Base-by-base conservation (phyloP, 2,797 vertebrate species). In the Leucoraja ocellata region DNA sequence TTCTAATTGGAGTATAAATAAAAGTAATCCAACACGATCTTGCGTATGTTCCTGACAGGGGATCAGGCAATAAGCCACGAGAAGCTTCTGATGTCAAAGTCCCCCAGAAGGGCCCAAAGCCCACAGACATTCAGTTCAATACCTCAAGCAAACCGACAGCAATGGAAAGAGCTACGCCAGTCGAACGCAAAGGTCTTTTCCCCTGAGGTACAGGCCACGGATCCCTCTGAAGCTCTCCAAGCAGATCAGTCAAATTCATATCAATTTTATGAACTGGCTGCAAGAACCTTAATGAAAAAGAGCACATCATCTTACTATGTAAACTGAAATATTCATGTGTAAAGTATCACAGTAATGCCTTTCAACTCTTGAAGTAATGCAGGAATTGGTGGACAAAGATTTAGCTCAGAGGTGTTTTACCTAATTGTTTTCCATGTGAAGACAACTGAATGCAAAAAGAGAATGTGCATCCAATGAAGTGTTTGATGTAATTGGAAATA, bases 181-280 rank as follows among this genome's bases (percentile, higher is more conserved):
- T 99, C 93, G 98, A 99, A 93, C 98, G 97, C 80, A 99, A 96
- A 0, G 99, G 97, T 68, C 98, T 97, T 95, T 99, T 99, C 39
- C 98, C 98, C 95, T 99, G 98, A 91, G 98, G 96, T 84, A 99
- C 98, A 0, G 98, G 99, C 99, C 99, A 99, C 0, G 98, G 98
- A 95, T 99, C 99, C 95, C 98, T 97, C 95, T 99, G 99, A 36
- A 99, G 96, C 95, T 99, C 98, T 65, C 99, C 98, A 1, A 99
- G 97, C 71, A 99, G 96, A 95, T 99, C 99, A 0, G 99, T 99
- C 94, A 99, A 96, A 95, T 98, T 99, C 98, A 99, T 99, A 94
- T 99, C 99, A 77, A 99, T 98, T 94, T 97, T 97, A 93, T 99
- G 98, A 81, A 99, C 95, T 0, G 99, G 98, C 95, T 99, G 98